phyloP scores from a whole-genome alignment of 1,140 invertebrate species.

The Bombyx mandarina region DNA sequence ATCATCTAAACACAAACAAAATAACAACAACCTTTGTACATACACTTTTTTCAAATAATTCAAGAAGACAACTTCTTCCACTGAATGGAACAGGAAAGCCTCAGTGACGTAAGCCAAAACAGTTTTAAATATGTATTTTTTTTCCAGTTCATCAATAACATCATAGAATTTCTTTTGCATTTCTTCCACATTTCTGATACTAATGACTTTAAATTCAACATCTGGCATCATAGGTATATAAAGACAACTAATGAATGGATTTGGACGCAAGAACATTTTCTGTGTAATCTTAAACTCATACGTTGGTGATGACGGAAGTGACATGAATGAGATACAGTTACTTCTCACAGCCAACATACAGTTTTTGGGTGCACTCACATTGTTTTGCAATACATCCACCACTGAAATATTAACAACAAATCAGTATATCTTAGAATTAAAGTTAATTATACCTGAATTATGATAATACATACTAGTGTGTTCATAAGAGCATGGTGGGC shows the following conservation, averaged over 20 bases:
- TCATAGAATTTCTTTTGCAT: constrained; percentile 39
- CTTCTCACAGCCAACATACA: constrained; percentile 41
- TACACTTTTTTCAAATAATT: constrained; percentile 55
- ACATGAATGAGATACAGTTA: constrained; percentile 40
- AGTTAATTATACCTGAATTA: background rate
- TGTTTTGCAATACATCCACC: constrained; percentile 41
- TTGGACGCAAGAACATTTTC: constrained; percentile 16
- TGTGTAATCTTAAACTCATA: constrained; percentile 26
- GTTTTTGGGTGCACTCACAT: constrained; percentile 40
- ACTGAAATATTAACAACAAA: constrained; percentile 30
- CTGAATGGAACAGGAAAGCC: constrained; percentile 43
- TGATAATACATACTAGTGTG: constrained; percentile 48
- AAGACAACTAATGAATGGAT: constrained; percentile 38
- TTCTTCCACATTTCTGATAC: constrained; percentile 34
- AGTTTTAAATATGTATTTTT: constrained; percentile 43
- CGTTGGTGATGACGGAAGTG: constrained; percentile 33
- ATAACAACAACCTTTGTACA: constrained; percentile 27
- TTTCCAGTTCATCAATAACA: constrained; percentile 30
- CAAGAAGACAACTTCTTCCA: constrained; percentile 51
- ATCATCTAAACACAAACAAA: constrained; percentile 6
- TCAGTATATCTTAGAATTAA: background rate
- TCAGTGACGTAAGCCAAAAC: constrained; percentile 52
- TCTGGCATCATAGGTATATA: constrained; percentile 49
- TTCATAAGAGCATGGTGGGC: constrained; percentile 34
- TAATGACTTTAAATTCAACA: constrained; percentile 48